Base-by-base conservation (phyloP, 2,888 invertebrate genomes). In the Stictocephala bisonia region DNA sequence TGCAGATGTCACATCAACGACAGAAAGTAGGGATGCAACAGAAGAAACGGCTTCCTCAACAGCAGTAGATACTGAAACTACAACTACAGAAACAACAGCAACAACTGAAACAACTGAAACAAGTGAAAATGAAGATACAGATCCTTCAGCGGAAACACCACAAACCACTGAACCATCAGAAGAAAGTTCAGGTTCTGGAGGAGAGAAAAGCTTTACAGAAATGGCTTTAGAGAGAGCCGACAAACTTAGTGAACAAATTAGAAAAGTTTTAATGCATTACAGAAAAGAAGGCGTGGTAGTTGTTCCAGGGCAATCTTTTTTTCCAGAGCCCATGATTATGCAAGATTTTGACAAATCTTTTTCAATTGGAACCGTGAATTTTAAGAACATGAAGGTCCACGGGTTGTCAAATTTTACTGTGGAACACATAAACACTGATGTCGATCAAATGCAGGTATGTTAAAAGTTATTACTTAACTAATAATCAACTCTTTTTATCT, bases 371-470 rank as follows among this genome's bases (percentile, higher is more conserved):
- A 90, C 88, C 7, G 87, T 95, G 82, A 86, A 88, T 78, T 92
- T 95, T 83, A 89, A 87, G 80, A 87, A 92, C 76, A 89, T 91
- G 4, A 87, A 89, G 69, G 88, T 94, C 0, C 87, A 91, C 79
- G 95, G 95, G 1, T 84, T 95, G 72, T 92, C 91, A 77, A 90
- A 93, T 81, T 94, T 95, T 82, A 88, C 91, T 31, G 89, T 96
- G 48, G 86, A 90, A 26, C 88, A 89, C 78, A 86, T 94, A 1
- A 87, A 89, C 75, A 89, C 90, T 0, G 91, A 95, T 83, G 84
- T 95, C 51, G 90, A 91, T 18, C 86, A 87, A 44, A 90, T 95
- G 91, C 89, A 90, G 88, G 93, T 58, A 24, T 53, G 20, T 24
- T 68, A 31, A 73, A 6, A 27, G 18, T 64, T 6, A 29, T 56